Percentiles rank a stretch among this genome's conserved stretches.
phyloP scores from a whole-genome alignment of 2,888 invertebrate species.

The Spodoptera littoralis region DNA sequence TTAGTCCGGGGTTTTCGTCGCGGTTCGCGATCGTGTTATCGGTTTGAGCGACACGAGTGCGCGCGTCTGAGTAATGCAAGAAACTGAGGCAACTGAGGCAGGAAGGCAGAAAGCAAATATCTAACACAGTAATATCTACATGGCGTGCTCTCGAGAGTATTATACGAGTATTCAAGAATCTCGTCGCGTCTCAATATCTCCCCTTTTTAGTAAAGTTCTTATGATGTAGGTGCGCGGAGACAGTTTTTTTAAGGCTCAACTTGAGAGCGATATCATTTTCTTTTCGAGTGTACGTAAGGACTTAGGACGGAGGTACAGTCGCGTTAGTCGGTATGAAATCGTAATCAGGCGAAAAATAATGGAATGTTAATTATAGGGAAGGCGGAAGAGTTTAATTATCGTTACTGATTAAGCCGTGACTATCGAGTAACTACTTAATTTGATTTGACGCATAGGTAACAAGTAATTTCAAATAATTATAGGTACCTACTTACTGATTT shows the following conservation, averaged over 20 bases:
- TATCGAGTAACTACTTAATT: too few relatives aligned
- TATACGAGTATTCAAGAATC: constrained; percentile 57
- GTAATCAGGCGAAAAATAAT: not conserved
- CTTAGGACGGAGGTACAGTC: not conserved
- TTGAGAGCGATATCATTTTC: constrained; percentile 12
- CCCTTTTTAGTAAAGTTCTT: constrained; percentile 52
- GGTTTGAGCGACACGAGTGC: constrained; percentile 44
- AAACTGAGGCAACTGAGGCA: constrained; percentile 66
- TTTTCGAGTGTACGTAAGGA: constrained; percentile 2
- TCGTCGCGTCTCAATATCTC: constrained; percentile 59
- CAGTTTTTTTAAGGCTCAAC: constrained; percentile 18
- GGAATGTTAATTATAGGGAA: too few relatives aligned
- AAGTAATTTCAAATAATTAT: too few relatives aligned
- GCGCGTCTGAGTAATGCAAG: constrained; percentile 48
- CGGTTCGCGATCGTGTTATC: constrained; percentile 19
- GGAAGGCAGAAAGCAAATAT: constrained; percentile 54
- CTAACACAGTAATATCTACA: constrained; percentile 47
- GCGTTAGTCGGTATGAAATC: not conserved
- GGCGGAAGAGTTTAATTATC: too few relatives aligned
- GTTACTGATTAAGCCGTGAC: too few relatives aligned
- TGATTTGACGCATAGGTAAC: too few relatives aligned
- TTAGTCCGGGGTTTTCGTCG: constrained; percentile 25
- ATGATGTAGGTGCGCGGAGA: constrained; percentile 14
- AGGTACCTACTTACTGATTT: too few relatives aligned
- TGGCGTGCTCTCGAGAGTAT: constrained; percentile 51